Percentiles rank a stretch among this genome's conserved stretches.
Evolutionary conservation across 2,113 vertebrate genomes (phyloP).

Genomic region (Psilopsiagon aurifrons): DNA sequence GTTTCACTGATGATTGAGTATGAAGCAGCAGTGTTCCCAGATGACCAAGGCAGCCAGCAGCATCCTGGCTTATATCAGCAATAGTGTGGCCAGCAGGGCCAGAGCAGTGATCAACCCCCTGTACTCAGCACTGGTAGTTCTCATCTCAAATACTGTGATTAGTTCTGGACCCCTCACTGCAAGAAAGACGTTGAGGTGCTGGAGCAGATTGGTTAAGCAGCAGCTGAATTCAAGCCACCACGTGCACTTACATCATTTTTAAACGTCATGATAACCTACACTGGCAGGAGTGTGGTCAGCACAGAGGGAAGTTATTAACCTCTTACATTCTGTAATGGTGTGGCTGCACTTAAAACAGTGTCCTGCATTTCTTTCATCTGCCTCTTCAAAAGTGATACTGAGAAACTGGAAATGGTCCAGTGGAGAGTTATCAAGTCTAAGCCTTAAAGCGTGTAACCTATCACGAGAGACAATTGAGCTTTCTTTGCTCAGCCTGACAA

Average conservation of each 20-base stretch:
- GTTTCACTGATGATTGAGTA: background rate
- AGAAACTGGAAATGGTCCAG: background rate
- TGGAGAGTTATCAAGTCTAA: background rate
- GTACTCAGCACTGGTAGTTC: rapidly evolving
- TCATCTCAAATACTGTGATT: background rate
- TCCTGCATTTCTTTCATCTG: background rate
- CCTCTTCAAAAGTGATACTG: background rate
- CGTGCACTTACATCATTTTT: background rate
- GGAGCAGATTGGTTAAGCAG: background rate
- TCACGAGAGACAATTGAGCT: background rate
- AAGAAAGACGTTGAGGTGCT: background rate
- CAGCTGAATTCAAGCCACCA: background rate
- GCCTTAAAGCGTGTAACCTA: background rate
- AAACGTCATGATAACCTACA: background rate
- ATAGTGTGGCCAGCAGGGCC: background rate
- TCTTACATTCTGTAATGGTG: background rate
- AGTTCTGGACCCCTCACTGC: background rate
- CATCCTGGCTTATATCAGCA: background rate
- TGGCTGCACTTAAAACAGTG: background rate
- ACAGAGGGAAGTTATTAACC: background rate
- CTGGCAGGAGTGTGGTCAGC: background rate
- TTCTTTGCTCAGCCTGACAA: background rate
- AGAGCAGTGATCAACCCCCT: background rate
- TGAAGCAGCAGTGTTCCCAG: background rate
- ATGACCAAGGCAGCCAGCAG: background rate